Percentiles rank a stretch among this genome's conserved stretches.
Conservation (phyloP, 2,113 vertebrate species). For the Pelvicachromis taeniatus region DNA sequence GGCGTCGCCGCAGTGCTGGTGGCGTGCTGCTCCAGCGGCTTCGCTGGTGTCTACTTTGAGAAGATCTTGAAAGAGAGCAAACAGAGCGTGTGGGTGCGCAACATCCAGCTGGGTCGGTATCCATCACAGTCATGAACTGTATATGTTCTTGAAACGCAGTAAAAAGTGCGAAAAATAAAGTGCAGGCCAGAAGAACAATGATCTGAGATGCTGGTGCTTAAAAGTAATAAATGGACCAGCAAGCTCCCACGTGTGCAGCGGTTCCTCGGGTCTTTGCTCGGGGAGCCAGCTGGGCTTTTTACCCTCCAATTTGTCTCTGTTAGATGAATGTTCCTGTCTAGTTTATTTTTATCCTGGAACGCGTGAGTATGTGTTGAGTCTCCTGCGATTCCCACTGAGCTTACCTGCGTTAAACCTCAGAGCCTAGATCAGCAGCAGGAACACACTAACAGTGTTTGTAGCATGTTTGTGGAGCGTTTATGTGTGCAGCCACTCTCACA, state of each 20-base stretch:
- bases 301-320: constrained; percentile 24
- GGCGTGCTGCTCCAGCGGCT: constrained; percentile 96
- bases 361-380: constrained; percentile 47
- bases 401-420: constrained; percentile 4
- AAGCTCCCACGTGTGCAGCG: neutral
- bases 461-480: neutral
- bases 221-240: neutral
- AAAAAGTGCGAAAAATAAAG: neutral
- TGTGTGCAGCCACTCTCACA: neutral
- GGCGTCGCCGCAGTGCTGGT: constrained; percentile 89
- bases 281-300: constrained; percentile 28
- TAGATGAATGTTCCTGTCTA: constrained; percentile 58
- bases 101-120: constrained; percentile 91
- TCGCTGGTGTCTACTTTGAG: constrained; percentile 98
- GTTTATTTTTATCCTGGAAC: constrained; percentile 63
- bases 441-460: neutral
- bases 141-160: neutral
- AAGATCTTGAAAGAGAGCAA: constrained; percentile 98
- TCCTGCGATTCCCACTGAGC: constrained; percentile 31
- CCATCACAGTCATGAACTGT: neutral
- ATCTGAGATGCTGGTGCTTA: neutral
- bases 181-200: neutral
- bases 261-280: neutral
- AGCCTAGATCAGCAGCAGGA: neutral
- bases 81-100: constrained; percentile 96